phyloP scores from a whole-genome alignment of 2,888 invertebrate genomes.

The Eupeodes latifasciatus region DNA sequence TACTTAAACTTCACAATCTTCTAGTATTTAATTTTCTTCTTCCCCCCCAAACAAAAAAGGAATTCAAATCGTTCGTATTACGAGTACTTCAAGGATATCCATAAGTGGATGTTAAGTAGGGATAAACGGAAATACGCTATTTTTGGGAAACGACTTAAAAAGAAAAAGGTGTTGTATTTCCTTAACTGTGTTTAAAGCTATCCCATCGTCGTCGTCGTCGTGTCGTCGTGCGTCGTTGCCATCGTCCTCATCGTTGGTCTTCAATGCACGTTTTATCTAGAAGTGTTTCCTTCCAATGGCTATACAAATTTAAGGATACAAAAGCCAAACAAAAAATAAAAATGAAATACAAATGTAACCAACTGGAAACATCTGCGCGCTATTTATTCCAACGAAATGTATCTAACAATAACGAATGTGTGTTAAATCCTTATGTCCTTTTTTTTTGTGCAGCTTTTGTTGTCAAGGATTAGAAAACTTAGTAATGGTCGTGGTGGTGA shows the following conservation, averaged over 20 bases:
- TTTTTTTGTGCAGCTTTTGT: slow-evolving; percentile 52
- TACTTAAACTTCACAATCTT: background rate
- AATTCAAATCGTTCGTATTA: slow-evolving; percentile 60
- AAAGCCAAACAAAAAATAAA: slow-evolving; percentile 27
- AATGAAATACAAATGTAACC: slow-evolving; percentile 57
- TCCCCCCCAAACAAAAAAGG: slow-evolving; percentile 18
- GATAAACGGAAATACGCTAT: slow-evolving; percentile 68
- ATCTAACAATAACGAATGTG: slow-evolving; percentile 46
- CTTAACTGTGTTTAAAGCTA: slow-evolving; percentile 55
- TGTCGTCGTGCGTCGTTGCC: slow-evolving; percentile 11
- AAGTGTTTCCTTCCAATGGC: slow-evolving; percentile 5
- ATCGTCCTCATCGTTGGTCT: slow-evolving; percentile 12
- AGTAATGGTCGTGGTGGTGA: slow-evolving; percentile 39
- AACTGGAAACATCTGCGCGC: slow-evolving; percentile 71
- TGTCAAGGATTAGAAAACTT: slow-evolving; percentile 64
- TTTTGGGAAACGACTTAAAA: slow-evolving; percentile 10
- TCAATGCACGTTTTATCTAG: slow-evolving; percentile 20
- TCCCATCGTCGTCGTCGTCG: slow-evolving; percentile 27
- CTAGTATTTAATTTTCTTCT: slow-evolving; percentile 50
- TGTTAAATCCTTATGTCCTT: slow-evolving; percentile 61
- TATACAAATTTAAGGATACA: slow-evolving; percentile 39
- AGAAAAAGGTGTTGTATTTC: slow-evolving; percentile 36
- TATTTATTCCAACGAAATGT: slow-evolving; percentile 38
- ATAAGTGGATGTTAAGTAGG: slow-evolving; percentile 73
- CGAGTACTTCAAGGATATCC: slow-evolving; percentile 61